Evolutionary conservation across 2,888 invertebrate genomes (phyloP), one percentile per base, ranked within the genome.

Genomic region (Hemistola chrysoprasaria): DNA sequence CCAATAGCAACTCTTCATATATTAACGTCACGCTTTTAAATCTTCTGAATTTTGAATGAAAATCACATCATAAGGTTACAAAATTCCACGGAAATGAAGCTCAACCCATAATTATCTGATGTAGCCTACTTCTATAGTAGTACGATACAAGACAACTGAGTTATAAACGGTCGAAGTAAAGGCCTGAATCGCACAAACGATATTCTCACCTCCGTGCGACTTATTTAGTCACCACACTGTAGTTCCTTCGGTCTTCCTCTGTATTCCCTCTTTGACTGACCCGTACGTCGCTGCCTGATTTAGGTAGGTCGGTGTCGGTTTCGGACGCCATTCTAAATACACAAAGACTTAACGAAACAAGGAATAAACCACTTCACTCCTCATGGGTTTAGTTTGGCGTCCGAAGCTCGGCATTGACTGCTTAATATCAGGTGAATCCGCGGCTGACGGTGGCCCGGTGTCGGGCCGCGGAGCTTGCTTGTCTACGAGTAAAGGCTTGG

Each of bases 381-480:
- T 29, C 36, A 28, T 40, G 42, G 47, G 43, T 38, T 31, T 23
- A 50, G 45, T 45, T 53, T 37, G 34, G 53, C 53, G 53, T 47
- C 42, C 53, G 53, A 30, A 40, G 32, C 38, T 22, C 43, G 27
- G 31, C 50, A 50, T 43, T 24, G 38, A 53, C 40, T 33, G 21
- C 53, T 33, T 25, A 24, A 32, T 32, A 10, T 20, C 16, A 40
- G 44, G 39, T 22, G 4, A 21, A 30, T 30, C 33, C 39, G 41
- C 27, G 43, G 35, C 50, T 27, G 27, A 40, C 47, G 47, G 50
- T 38, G 47, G 47, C 50, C 45, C 42, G 16, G 29, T 10, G n/a
- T 20, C 27, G 50, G 45, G 53, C 45, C 45, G 37, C 38, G 50
- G 35, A 53, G 52, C 52, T 27, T 53, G 52, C 44, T 30, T 53